A percentile compares a stretch with the other conserved stretches of the same genome.
Conservation (phyloP, 2,113 vertebrate species). For the Thymallus thymallus region DNA sequence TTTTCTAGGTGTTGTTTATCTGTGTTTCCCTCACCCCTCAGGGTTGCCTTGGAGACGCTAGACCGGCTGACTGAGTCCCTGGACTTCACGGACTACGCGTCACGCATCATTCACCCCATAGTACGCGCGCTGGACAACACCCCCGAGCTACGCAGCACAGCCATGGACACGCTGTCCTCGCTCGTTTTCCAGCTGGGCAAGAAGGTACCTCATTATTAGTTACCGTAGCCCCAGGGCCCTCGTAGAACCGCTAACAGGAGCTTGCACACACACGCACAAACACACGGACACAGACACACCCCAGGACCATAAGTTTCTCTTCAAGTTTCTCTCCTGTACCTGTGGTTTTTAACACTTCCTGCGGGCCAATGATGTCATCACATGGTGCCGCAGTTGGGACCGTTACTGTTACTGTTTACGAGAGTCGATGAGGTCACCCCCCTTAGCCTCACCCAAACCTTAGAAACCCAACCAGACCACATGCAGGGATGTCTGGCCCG, state of each 20-base stretch:
- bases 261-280: no score
- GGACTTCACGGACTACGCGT: constrained; percentile 97
- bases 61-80: constrained; percentile 93
- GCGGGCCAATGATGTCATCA: constrained; percentile 66
- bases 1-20: constrained; percentile 8
- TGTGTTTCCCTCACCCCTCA: constrained; percentile 53
- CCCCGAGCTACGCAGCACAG: constrained; percentile 87
- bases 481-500: constrained; percentile 37
- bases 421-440: constrained; percentile 61
- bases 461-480: constrained; percentile 19
- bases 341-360: constrained; percentile 61
- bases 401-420: constrained; percentile 49
- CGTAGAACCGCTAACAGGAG: constrained; percentile 34
- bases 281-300: no score
- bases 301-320: neutral
- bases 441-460: constrained; percentile 12
- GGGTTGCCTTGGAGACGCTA: constrained; percentile 92
- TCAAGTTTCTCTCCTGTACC: neutral
- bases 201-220: constrained; percentile 77
- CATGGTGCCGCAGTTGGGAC: constrained; percentile 31
- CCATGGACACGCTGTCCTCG: constrained; percentile 96
- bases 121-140: constrained; percentile 91
- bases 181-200: constrained; percentile 96
- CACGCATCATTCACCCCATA: constrained; percentile 95
- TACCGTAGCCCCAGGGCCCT: constrained; percentile 4